A percentile compares a stretch with the other conserved stretches of the same genome.
Conservation (phyloP, 1,140 invertebrate genomes). For the Sinella curviseta region DNA sequence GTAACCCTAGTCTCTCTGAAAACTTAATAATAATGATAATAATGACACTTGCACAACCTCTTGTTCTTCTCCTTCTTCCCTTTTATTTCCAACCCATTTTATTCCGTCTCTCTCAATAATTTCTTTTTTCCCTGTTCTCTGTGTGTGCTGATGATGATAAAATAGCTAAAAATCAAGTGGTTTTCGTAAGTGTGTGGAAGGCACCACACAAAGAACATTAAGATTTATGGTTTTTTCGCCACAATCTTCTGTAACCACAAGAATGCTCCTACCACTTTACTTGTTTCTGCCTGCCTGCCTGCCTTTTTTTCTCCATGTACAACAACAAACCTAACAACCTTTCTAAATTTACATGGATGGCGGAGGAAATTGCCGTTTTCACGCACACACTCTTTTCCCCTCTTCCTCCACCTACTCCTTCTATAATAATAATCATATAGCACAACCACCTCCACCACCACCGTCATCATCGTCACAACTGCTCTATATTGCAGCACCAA, state of each 20-base stretch:
- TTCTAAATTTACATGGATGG: neutral
- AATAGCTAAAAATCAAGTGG: neutral
- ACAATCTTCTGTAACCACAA: slow-evolving; percentile 13
- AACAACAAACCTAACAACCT: neutral
- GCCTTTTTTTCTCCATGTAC: neutral
- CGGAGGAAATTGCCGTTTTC: slow-evolving; percentile 12
- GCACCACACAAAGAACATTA: slow-evolving; percentile 12
- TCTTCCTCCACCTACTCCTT: neutral
- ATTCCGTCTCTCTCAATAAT: too few species aligned
- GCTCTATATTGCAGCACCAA: neutral
- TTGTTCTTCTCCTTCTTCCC: too few species aligned
- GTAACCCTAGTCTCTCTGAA: too few species aligned
- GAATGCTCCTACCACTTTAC: neutral
- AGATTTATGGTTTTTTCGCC: slow-evolving; percentile 14
- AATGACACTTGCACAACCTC: too few species aligned
- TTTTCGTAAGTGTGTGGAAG: neutral
- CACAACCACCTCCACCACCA: neutral
- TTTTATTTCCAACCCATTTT: too few species aligned
- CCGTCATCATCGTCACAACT: neutral
- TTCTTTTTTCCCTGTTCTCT: neutral
- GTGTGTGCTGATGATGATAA: neutral
- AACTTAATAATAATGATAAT: too few species aligned
- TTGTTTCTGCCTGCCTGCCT: neutral
- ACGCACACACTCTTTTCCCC: neutral
- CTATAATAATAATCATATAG: neutral